These are phyloP conservation scores for Aphodius granarius DNA, from an alignment of 2,888 invertebrate species.

Conservation along the genomic window DNA sequence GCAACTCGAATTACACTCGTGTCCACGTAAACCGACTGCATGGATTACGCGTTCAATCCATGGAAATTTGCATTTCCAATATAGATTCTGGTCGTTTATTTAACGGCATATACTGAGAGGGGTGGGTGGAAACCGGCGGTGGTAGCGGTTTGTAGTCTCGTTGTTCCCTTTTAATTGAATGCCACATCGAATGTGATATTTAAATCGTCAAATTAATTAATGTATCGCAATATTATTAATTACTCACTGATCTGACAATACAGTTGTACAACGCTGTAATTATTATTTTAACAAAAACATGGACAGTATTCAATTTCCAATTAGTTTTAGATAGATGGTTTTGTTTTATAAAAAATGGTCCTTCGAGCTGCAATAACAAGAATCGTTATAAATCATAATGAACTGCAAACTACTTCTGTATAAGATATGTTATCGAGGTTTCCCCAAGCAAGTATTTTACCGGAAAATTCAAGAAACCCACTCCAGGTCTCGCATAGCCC, in stretches of 20 bases:
- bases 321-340: not conserved
- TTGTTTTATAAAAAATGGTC: no score
- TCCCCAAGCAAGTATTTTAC: not conserved
- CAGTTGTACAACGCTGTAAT: not conserved
- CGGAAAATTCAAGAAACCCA: not conserved
- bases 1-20: not conserved
- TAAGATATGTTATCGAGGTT: not conserved
- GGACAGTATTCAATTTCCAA: not conserved
- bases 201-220: conserved; percentile 26
- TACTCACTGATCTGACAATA: not conserved
- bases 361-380: no score
- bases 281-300: not conserved
- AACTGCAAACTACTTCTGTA: not conserved
- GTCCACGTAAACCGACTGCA: not conserved
- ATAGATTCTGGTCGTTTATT: conserved; percentile 25
- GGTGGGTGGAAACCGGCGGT: not conserved
- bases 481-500: not conserved
- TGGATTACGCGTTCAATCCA: conserved; percentile 14
- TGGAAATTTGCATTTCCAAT: conserved; percentile 27
- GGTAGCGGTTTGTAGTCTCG: not conserved
- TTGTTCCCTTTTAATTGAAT: conserved; percentile 20
- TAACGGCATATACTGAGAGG: not conserved
- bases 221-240: conserved; percentile 21
- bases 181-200: conserved; percentile 20
- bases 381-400: no score